Conservation (phyloP, 2,113 vertebrate species). For the Sphaerodactylus townsendi region DNA sequence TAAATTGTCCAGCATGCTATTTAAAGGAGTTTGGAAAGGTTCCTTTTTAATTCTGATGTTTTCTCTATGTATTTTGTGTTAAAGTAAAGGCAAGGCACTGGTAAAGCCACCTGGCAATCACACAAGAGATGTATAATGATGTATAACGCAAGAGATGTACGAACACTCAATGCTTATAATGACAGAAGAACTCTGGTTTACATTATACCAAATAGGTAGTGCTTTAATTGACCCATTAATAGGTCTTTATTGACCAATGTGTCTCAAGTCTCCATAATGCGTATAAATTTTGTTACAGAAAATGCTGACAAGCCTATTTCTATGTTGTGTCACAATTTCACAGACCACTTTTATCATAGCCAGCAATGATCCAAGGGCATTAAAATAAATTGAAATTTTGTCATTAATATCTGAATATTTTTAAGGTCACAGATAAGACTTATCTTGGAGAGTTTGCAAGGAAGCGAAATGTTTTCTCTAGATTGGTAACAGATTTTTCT, state of each 20-base stretch:
- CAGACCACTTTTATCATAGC: neutral
- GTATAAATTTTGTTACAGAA: neutral
- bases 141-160: too few relatives aligned
- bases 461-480: neutral
- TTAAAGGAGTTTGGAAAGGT: too few relatives aligned
- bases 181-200: neutral
- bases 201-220: neutral
- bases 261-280: neutral
- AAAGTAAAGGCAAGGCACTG: neutral
- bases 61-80: neutral
- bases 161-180: too few relatives aligned
- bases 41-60: neutral
- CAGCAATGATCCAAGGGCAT: neutral
- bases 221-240: too few relatives aligned
- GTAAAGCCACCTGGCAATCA: neutral
- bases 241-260: neutral
- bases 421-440: neutral
- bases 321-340: neutral
- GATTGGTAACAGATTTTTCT: neutral
- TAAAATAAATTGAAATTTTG: neutral
- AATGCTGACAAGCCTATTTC: neutral
- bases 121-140: neutral
- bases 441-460: neutral
- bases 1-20: too few relatives aligned
- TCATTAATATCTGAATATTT: neutral